These are phyloP conservation scores for Lagopus muta DNA, from an alignment of 2,113 vertebrate genomes.

Conservation along the genomic window DNA sequence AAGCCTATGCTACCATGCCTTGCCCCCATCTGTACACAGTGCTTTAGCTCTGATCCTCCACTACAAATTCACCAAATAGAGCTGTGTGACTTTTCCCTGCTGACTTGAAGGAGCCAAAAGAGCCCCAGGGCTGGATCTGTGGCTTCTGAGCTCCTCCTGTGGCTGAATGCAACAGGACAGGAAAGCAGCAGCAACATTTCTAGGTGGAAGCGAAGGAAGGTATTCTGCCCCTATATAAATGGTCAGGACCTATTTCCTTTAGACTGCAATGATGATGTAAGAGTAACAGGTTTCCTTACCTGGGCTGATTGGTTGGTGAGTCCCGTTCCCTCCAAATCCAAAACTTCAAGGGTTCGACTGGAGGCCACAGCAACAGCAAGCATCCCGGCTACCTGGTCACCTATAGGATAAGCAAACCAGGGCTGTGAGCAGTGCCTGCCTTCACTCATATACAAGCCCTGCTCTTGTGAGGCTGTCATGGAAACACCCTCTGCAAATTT, in stretches of 20 bases:
- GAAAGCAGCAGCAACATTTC: not conserved
- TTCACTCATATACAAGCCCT: not conserved
- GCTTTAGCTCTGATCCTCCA: not conserved
- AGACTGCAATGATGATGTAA: not conserved
- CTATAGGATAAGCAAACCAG: constrained; percentile 72
- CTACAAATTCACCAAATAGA: not conserved
- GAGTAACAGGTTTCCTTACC: constrained; percentile 75
- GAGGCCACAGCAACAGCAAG: constrained; percentile 94
- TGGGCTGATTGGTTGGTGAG: constrained; percentile 95
- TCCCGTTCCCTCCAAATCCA: constrained; percentile 95
- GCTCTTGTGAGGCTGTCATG: not conserved
- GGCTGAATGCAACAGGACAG: not conserved
- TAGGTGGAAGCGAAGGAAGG: not conserved
- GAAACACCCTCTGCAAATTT: not conserved
- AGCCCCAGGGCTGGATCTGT: not conserved
- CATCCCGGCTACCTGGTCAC: constrained; percentile 96
- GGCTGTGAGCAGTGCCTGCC: not conserved
- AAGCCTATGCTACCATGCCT: not conserved
- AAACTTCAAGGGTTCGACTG: constrained; percentile 92
- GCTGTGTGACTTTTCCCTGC: rapidly evolving
- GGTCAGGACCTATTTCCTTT: not conserved
- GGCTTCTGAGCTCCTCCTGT: not conserved
- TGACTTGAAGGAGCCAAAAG: not conserved
- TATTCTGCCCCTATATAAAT: not conserved
- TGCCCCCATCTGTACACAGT: not conserved